Evolutionary conservation across 2,113 vertebrate genomes (phyloP).

Genomic region (Nicator chloris): DNA sequence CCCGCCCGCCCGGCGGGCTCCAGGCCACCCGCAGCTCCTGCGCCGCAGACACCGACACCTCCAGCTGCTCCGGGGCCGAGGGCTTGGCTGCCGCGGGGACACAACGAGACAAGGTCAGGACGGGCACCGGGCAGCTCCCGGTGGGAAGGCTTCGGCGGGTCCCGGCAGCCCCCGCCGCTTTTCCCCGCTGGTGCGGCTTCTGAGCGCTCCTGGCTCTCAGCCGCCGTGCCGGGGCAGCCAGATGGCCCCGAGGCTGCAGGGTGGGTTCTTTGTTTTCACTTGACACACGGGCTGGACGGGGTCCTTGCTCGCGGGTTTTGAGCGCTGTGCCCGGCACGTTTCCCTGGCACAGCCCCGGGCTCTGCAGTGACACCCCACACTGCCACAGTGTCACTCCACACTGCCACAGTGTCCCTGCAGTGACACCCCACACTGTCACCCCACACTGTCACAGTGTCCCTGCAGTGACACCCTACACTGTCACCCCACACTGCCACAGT

Average conservation of each 20-base stretch:
- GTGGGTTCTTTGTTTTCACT: background rate
- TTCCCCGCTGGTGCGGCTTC: fast-evolving
- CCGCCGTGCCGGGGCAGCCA: fast-evolving
- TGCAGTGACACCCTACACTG: too few species aligned
- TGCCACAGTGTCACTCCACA: too few species aligned
- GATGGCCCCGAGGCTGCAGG: background rate
- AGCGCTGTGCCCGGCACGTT: fast-evolving
- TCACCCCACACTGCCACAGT: too few species aligned
- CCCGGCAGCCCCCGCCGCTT: background rate
- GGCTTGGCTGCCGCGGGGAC: background rate
- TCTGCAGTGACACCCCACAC: too few species aligned
- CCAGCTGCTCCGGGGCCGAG: slow-evolving; percentile 21
- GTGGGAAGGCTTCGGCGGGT: background rate
- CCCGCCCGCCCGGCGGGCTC: slow-evolving; percentile 60
- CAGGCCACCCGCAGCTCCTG: slow-evolving; percentile 66
- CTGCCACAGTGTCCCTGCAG: too few species aligned
- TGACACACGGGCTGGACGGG: fast-evolving
- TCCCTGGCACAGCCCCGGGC: background rate
- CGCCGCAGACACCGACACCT: slow-evolving; percentile 27
- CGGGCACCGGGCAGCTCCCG: background rate
- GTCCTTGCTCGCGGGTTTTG: too few species aligned
- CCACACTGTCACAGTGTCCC: too few species aligned
- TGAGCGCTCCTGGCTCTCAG: background rate
- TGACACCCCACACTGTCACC: fast-evolving
- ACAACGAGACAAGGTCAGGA: background rate